Evolutionary conservation across 23 tunicate species (phyloP), one percentile per base, ranked within the genome.

Genomic region (Phallusia fumigata): DNA sequence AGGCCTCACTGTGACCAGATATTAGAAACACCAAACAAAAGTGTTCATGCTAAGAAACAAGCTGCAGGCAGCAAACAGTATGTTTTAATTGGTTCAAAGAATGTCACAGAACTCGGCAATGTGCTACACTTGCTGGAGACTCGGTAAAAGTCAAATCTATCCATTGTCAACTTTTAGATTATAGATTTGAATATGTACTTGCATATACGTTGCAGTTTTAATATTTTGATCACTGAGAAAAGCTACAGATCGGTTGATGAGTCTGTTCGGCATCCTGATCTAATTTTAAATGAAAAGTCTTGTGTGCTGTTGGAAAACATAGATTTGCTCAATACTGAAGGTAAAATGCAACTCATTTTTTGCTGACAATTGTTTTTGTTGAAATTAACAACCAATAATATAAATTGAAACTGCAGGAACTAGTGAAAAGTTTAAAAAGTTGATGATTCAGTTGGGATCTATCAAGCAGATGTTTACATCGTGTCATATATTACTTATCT

Each of bases 51-150:
- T 58, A 58, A 24, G 26, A 40, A 10, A 40, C 47, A 40, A 40
- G 69, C 2, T 6, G 16, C 13, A 21, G 3, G 11, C 13, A 24
- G 16, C 11, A 58, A 49, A 0, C 77, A 65, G 32, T 34, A 31
- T 33, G 76, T 58, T 19, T 78, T 87, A 36, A 82, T 87, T 50
- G 91, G 91, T 18, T 87, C 91, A 30, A 52, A 52, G 21, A 53
- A 44, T 32, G 73, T 87, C 18, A 77, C 91, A 26, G 53, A 72
- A 31, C 33, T 81, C 24, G 91, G 91, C 64, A 81, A 82, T 47
- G 77, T 87, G 22, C 65, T 87, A 12, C 91, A 87, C 76, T 75
- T 87, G 65, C 32, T 87, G 65, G 91, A 87, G 44, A 82, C 91
- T 18, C 65, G 91, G 91, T 87, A 51, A 80, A 22, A 49, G 0